These are phyloP conservation scores for Alethe castanea DNA, from an alignment of 2,113 vertebrate genomes.

Conservation along the genomic window DNA sequence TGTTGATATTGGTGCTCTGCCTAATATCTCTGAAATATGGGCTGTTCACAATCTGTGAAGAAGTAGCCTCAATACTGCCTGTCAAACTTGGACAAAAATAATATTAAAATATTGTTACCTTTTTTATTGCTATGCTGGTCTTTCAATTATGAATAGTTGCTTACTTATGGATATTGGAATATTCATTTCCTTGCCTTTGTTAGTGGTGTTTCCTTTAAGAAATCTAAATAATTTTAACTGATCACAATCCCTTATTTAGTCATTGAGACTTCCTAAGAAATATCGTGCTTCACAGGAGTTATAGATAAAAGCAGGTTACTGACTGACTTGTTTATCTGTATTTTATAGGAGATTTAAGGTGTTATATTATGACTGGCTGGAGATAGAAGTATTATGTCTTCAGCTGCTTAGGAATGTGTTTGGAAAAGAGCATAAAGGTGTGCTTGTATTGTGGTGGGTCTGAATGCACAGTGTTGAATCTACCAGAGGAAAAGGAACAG, in stretches of 20 bases:
- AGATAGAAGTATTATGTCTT: not conserved
- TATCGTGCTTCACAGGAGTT: not conserved
- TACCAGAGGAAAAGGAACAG: not conserved
- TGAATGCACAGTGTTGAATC: not conserved
- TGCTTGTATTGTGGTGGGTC: accelerated
- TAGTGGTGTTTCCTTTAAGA: not conserved
- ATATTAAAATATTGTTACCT: not conserved
- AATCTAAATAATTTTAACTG: not conserved
- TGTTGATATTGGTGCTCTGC: not conserved
- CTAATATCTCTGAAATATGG: not conserved
- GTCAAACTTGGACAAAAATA: not conserved
- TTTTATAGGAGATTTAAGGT: not conserved
- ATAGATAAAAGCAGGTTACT: not conserved
- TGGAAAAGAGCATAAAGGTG: not conserved
- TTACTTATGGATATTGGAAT: not conserved
- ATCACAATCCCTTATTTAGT: not conserved
- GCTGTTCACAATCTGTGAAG: not conserved
- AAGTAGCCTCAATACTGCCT: not conserved
- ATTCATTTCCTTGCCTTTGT: not conserved
- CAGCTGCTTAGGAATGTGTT: not conserved
- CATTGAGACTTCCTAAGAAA: not conserved
- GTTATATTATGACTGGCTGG: not conserved
- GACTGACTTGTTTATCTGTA: not conserved
- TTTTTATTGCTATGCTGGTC: not conserved
- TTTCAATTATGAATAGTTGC: not conserved